Percentiles rank a stretch among this genome's conserved stretches.
Evolutionary conservation across 2,113 vertebrate genomes (phyloP).

Genomic region (Apodemus sylvaticus): DNA sequence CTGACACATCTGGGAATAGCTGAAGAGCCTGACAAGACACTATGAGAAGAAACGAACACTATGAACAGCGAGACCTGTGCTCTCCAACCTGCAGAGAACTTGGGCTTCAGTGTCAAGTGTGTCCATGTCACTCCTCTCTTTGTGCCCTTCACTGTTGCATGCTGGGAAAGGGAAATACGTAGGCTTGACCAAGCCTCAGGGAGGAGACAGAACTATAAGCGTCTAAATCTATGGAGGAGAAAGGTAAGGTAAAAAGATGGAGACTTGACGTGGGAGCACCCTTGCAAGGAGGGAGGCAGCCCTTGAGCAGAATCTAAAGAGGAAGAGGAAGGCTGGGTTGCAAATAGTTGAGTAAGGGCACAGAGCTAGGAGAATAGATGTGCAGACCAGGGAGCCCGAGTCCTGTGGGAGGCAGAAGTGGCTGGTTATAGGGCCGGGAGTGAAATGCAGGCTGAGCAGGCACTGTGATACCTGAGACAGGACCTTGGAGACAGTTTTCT

Average conservation of each 20-base stretch:
- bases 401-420: background rate
- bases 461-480: rapidly evolving
- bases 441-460: background rate
- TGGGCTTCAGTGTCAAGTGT: background rate
- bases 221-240: background rate
- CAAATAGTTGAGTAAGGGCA: background rate
- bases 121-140: background rate
- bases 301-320: background rate
- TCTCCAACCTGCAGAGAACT: background rate
- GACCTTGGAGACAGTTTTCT: background rate
- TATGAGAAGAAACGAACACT: background rate
- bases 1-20: background rate
- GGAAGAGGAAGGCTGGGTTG: background rate
- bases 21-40: background rate
- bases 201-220: background rate
- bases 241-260: too few relatives aligned
- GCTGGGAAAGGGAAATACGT: too few relatives aligned
- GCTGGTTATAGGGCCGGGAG: background rate
- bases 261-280: background rate
- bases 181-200: too few relatives aligned
- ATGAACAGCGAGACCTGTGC: background rate
- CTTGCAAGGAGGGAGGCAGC: background rate
- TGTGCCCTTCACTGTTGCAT: background rate
- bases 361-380: background rate
- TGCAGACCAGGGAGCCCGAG: background rate